Evolutionary conservation across 2,113 vertebrate genomes (phyloP), one percentile per base, ranked within the genome.

Genomic region (Centropus unirufus): DNA sequence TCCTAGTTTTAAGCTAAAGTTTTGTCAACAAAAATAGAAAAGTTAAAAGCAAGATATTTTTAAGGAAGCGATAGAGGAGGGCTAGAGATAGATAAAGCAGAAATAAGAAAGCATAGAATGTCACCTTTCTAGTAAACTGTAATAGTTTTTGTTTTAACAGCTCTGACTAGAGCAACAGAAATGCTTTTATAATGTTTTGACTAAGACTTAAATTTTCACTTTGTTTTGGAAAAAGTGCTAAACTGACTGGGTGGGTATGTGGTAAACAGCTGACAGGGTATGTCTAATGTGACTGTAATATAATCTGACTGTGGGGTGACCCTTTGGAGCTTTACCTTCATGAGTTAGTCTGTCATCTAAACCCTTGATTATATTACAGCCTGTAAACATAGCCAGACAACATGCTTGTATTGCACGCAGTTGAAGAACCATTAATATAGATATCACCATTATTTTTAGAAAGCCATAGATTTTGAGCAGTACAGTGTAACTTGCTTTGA

Each of bases 171-270:
- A 94, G 95, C 88, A 95, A 88, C 83, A 96, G 89, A 96, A 97
- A 80, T 86, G 69, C 80, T 97, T 96, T 93, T 89, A 95, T 57
- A 82, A 82, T 26, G 16, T 52, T 68, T 90, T 67, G 82, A 89
- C 47, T 88, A 84, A 89, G 86, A 97, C 96, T 95, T 83, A 94
- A 83, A 68, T 94, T 94, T 96, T 93, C 9, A 14, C 95, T 95
- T 97, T 96, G 91, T 93, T 97, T 96, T 96, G 96, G 95, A 96
- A 96, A 97, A 95, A 78, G 14, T 32, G 44, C 76, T 84, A 87
- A 92, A 85, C 52, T 70, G 86, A 26, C 83, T 85, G 70, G 57
- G 49, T 81, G 78, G 46, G 34, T 93, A 86, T 46, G 47, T 93
- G 92, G 73, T 74, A 86, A 97, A 92, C 87, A 95, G 90, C 95